Evolutionary conservation across 2,888 invertebrate genomes (phyloP), one percentile per base, ranked within the genome.

Genomic region (Drosophila nr. perissopoda): DNA sequence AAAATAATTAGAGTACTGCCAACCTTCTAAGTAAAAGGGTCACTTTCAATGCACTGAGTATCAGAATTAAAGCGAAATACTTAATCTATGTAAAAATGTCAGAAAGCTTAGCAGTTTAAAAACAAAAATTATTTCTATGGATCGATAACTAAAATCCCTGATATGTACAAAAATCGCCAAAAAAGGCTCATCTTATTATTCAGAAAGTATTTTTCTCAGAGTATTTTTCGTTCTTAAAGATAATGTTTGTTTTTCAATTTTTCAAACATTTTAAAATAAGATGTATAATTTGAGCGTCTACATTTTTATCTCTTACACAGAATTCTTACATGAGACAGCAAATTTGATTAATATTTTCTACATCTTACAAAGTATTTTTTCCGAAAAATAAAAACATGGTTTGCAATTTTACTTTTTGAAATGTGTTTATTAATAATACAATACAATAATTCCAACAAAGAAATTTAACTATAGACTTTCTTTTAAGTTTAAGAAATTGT

Each of bases 311-410:
- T 40, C n/a, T 21, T 21, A n/a, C 38, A n/a, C 4, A n/a, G 38
- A 38, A 10, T n/a, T 38, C 38, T n/a, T n/a, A n/a, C n/a, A 40
- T 10, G 4, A 40, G n/a, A 10, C 40, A n/a, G n/a, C n/a, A n/a
- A 40, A n/a, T n/a, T n/a, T n/a, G 40, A n/a, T 4, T 10, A 4
- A 4, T 10, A 40, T 42, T 21, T 21, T 21, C 40, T 11, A 42
- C 1, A 11, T 11, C 2, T n/a, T 10, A 10, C 1, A n/a, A 8
- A 4, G 10, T 2, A n/a, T 38, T 38, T 38, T 4, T n/a, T 11
- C 2, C 2, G 1, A 2, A 21, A n/a, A 5, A 6, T 5, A n/a
- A 11, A 42, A 42, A 21, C 2, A 13, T 4, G 0, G 2, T 4
- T 38, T 46, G 7, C 2, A 7, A 13, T 7, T 46, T 46, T 13